Evolutionary conservation across 2,888 invertebrate genomes (phyloP), one percentile per base, ranked within the genome.

Genomic region (Chorisops tibialis): DNA sequence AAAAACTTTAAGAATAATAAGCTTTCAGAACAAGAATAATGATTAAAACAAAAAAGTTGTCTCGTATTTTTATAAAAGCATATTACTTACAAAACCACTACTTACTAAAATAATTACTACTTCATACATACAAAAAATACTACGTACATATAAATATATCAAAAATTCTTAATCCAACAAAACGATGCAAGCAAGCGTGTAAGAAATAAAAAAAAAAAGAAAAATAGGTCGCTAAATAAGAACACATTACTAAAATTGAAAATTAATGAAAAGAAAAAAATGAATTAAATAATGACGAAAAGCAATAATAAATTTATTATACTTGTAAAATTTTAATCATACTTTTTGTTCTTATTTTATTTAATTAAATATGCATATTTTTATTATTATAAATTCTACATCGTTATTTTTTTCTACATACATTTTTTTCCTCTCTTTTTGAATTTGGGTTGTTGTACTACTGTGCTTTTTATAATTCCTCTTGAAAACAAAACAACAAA

Each of bases 171-270:
- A 59, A 52, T 51, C 62, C 63, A 51, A n/a, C n/a, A n/a, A n/a
- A n/a, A 56, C 48, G 59, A 21, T 37, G 38, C 61, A 60, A 64
- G 24, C 58, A 60, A 65, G 65, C 68, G 51, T 63, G 61, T 58
- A 62, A 65, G 70, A 70, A 14, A n/a, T 41, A 12, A 16, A 41
- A 41, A 62, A 65, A 69, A 70, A 14, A n/a, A 11, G 16, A 16
- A 41, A 41, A 41, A 41, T 12, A 14, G 12, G 16, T 2, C 16
- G n/a, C 5, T 5, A 41, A 14, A 41, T 41, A 41, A 41, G 12
- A 41, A 11, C n/a, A 5, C 16, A 41, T 30, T 30, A 30, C 30
- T 30, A 30, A 56, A 56, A 38, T 12, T 50, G 35, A 22, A 56
- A 51, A 48, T 48, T 48, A 48, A 21, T 22, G 24, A n/a, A 43